Evolutionary conservation across 1,140 invertebrate genomes (phyloP), one percentile per base, ranked within the genome.

Genomic region (Contarinia nasturtii): DNA sequence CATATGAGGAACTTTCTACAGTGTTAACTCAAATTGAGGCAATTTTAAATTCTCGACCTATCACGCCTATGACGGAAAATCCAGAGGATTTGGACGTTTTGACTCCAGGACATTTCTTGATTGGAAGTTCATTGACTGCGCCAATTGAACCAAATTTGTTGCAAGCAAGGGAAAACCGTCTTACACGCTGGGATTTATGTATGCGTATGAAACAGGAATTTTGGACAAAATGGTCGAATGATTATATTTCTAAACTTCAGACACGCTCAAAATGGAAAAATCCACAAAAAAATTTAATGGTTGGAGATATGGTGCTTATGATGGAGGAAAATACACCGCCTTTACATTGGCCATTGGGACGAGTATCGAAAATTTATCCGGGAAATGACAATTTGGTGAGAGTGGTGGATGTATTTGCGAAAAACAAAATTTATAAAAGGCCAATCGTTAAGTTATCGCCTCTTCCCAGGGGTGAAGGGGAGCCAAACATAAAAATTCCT

Each of bases 41-140:
- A 18, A 18, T 55, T 22, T 38, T 61, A n/a, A 63, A 61, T 44
- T 53, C 53, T 12, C 41, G 63, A 5, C 61, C 61, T 1, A 27
- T 65, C 7, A 48, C 47, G 27, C 52, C 54, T 8, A 17, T 61
- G 14, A 54, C 54, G 12, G 48, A 34, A 41, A 52, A 57, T 49
- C 51, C 54, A 43, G 51, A 54, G 22, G 60, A 64, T 17, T 50
- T 57, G 2, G 41, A 41, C 22, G 48, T 53, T 18, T 44, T 66
- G 10, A 64, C 64, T 11, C 63, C 64, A 2, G 55, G 50, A 14
- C 63, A 68, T 55, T 66, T 67, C 50, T 45, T 67, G 27, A 60
- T 56, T 41, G 60, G 62, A 11, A 33, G 49, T n/a, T 50, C 58
- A 2, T 43, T 64, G 17, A 53, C 48, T 8, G 34, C 49, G 2